These are phyloP conservation scores for Odontophorus gujanensis DNA, from an alignment of 2,113 vertebrate species.

Conservation along the genomic window DNA sequence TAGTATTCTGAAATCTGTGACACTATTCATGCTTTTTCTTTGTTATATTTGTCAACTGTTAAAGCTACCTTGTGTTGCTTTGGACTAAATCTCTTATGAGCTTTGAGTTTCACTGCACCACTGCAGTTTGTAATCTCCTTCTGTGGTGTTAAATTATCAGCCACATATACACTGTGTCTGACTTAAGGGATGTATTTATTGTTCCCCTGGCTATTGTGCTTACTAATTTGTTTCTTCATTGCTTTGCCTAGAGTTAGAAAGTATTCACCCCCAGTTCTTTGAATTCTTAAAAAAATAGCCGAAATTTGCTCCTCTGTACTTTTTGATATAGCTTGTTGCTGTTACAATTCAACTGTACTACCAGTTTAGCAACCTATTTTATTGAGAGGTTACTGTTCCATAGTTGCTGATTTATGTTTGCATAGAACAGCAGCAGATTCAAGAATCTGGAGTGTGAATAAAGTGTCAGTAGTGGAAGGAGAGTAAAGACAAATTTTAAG, in stretches of 20 bases:
- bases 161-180: conserved; percentile 16
- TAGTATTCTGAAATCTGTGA: background rate
- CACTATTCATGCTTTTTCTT: background rate
- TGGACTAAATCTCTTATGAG: conserved; percentile 30
- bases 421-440: background rate
- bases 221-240: conserved; percentile 59
- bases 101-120: background rate
- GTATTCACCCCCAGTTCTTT: background rate
- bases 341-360: background rate
- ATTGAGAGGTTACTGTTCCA: background rate
- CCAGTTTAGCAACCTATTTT: background rate
- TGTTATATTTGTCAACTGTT: conserved; percentile 9
- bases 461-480: background rate
- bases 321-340: background rate
- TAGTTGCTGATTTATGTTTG: background rate
- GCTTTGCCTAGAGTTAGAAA: conserved; percentile 17
- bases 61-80: background rate
- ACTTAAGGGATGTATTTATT: conserved; percentile 13
- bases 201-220: background rate
- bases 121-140: conserved; percentile 28
- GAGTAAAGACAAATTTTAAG: background rate
- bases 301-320: background rate
- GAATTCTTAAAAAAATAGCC: background rate
- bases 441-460: background rate
- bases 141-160: conserved; percentile 41